phyloP scores from a whole-genome alignment of 2,888 invertebrate species.

The Leptinotarsa peninsularis region DNA sequence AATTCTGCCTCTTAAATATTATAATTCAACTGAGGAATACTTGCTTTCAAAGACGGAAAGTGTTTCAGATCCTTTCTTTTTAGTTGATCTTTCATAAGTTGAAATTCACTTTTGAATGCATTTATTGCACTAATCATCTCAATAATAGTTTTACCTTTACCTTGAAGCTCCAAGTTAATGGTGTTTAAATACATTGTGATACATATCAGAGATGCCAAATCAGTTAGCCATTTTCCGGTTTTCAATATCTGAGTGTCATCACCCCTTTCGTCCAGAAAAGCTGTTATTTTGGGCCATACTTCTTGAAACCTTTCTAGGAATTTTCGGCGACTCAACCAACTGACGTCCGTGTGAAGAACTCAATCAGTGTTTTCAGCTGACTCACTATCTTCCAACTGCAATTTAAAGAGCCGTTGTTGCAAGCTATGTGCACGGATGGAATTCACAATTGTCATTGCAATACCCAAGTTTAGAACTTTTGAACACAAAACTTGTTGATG shows the following conservation, averaged over 20 bases:
- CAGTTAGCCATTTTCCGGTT: conserved; percentile 40
- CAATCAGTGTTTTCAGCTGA: too few relatives aligned
- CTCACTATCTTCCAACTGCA: too few relatives aligned
- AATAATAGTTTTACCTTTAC: conserved; percentile 24
- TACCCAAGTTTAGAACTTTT: conserved; percentile 6
- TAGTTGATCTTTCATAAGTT: conserved; percentile 38
- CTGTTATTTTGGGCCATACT: conserved; percentile 44
- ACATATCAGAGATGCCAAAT: conserved; percentile 20
- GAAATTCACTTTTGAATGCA: conserved; percentile 43
- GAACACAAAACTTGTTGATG: too few relatives aligned
- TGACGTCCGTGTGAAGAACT: too few relatives aligned
- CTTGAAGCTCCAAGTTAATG: conserved; percentile 26
- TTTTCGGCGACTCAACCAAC: too few relatives aligned
- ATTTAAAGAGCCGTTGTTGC: conserved; percentile 6
- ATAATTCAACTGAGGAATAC: conserved; percentile 24
- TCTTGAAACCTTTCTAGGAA: conserved; percentile 20
- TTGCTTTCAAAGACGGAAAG: too few relatives aligned
- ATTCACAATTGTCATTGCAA: conserved; percentile 35
- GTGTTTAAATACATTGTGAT: conserved; percentile 18
- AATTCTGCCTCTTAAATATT: conserved; percentile 24
- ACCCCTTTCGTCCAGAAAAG: conserved; percentile 47
- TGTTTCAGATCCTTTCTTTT: too few relatives aligned
- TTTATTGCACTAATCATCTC: conserved; percentile 33
- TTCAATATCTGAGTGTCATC: conserved; percentile 44
- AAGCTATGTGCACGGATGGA: conserved; percentile 34